Evolutionary conservation across 30 jellyfish, hydroid and myxozoan species (phyloP), one percentile per base, ranked within the genome.

Genomic region (Sanderia malayensis): DNA sequence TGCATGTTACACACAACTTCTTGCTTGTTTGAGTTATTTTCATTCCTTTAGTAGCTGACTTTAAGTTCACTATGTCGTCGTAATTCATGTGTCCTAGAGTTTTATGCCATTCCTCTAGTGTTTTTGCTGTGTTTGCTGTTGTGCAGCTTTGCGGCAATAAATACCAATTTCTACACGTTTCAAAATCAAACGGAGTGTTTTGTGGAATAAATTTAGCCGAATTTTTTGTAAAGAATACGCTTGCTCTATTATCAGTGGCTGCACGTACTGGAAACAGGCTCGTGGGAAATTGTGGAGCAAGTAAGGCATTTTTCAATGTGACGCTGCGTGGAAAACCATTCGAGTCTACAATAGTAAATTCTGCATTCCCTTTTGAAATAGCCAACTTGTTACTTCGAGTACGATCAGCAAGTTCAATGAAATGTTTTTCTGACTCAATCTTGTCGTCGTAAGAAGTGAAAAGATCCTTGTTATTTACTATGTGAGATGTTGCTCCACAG

Each of bases 211-310:
- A 63, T 13, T 60, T 11, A 24, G 88, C 80, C 8, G 47, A 30
- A 15, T 27, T n/a, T 44, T 76, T 20, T 21, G 68, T 33, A 37
- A 76, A 76, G 2, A 61, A 9, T 20, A 61, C 32, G 0, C 37
- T 61, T 41, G 88, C 88, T 47, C 80, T 70, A 27, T 29, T 27
- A 28, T 63, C 88, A 3, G 88, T 76, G 20, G 88, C 88, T 76
- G 82, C 80, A 2, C 71, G 47, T 4, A 76, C 88, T 19, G 82
- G 61, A 37, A 76, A 76, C 19, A 76, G 80, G 29, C 88, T 76
- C 27, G 57, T 2, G 2, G 88, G 71, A 28, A 60, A 76, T 57
- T 29, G 41, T 59, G 88, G 88, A 4, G 88, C 81, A 4, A 76
- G 60, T 57, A 61, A 32, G 20, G 88, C 82, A 61, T 76, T 76